Percentiles rank a stretch among this genome's conserved stretches.
Evolutionary conservation across 2,888 invertebrate genomes (phyloP).

Genomic region (Sialis lutaria): DNA sequence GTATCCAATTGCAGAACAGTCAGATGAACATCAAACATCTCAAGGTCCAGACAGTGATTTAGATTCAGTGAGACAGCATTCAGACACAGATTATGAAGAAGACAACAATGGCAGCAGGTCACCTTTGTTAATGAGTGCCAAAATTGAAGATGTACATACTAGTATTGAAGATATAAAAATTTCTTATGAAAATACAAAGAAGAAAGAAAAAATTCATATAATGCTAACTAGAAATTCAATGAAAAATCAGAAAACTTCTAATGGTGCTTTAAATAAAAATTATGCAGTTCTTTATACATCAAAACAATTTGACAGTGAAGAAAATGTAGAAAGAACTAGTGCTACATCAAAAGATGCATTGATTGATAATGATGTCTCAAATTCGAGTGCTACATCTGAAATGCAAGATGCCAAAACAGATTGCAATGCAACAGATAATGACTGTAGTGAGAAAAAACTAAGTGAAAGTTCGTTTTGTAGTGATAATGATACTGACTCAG

Average conservation of each 20-base stretch:
- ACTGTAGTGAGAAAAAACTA: constrained; percentile 21
- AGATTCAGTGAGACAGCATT: constrained; percentile 36
- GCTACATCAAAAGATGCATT: constrained; percentile 55
- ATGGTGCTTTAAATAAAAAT: constrained; percentile 3
- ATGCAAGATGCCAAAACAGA: constrained; percentile 26
- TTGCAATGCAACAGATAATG: constrained; percentile 21
- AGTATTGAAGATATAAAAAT: neutral
- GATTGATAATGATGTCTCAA: constrained; percentile 40
- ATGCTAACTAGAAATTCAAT: neutral
- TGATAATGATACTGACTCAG: constrained; percentile 22
- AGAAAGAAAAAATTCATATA: constrained; percentile 5
- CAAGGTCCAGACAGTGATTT: constrained; percentile 42
- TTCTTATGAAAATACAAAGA: constrained; percentile 10
- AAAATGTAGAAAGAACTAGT: constrained; percentile 41
- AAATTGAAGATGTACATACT: neutral
- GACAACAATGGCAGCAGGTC: constrained; percentile 55
- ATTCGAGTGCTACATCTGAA: constrained; percentile 40
- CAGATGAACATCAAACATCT: constrained; percentile 57
- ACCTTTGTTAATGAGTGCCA: constrained; percentile 39
- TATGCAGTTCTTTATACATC: constrained; percentile 8
- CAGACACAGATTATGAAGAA: constrained; percentile 47
- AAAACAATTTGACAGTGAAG: constrained; percentile 8
- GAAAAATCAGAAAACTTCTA: neutral
- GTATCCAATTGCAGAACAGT: constrained; percentile 72
- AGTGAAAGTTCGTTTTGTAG: constrained; percentile 21